A percentile compares a stretch with the other conserved stretches of the same genome.
These are phyloP conservation scores for Protula sp. DNA, from an alignment of 2,888 invertebrate genomes.

Conservation along the genomic window DNA sequence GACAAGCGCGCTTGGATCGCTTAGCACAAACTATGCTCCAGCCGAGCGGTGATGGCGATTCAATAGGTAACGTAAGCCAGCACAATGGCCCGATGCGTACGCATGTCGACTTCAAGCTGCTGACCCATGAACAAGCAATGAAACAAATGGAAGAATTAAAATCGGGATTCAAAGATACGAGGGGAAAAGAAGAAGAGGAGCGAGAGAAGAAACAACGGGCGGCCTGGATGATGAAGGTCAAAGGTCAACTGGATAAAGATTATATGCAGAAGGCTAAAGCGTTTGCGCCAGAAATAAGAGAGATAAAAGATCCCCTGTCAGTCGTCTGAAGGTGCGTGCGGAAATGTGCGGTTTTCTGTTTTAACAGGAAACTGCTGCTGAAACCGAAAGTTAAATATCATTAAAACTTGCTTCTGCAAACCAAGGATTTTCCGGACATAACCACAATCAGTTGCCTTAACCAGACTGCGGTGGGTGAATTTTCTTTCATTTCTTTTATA, in stretches of 20 bases:
- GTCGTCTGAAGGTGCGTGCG: too few species aligned
- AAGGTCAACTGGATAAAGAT: conserved; percentile 22
- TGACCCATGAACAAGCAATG: conserved; percentile 37
- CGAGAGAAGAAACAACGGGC: conserved; percentile 33
- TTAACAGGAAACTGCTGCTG: too few species aligned
- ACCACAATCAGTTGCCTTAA: too few species aligned
- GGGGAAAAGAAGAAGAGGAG: conserved; percentile 25
- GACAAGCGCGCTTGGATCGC: background rate
- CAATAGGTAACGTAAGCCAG: conserved; percentile 36
- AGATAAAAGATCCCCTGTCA: too few species aligned
- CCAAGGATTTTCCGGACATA: too few species aligned
- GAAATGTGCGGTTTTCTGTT: too few species aligned
- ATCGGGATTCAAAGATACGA: conserved; percentile 15
- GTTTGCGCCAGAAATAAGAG: background rate
- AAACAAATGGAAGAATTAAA: conserved; percentile 32
- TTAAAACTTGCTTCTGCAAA: too few species aligned
- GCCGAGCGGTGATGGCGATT: conserved; percentile 2
- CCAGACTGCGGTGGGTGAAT: too few species aligned
- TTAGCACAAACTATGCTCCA: background rate
- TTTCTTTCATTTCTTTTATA: too few species aligned
- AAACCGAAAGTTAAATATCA: too few species aligned
- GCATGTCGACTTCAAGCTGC: conserved; percentile 42
- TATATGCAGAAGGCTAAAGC: background rate
- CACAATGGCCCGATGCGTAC: conserved; percentile 44
- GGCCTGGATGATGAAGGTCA: conserved; percentile 39